phyloP scores from a whole-genome alignment of 2,888 invertebrate species.

The Synergus japonicus region DNA sequence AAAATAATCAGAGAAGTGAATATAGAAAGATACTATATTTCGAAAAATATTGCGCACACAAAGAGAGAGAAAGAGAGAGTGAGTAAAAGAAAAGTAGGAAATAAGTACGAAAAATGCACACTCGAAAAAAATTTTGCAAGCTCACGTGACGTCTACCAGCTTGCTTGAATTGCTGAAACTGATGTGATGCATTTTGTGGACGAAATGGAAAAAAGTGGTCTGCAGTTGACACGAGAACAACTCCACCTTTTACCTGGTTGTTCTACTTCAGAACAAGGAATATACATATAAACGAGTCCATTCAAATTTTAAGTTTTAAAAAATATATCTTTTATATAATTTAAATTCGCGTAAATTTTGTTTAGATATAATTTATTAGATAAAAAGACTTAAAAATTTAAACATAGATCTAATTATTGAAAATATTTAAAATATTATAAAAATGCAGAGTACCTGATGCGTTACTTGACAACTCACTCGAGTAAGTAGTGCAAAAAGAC shows the following conservation, averaged over 20 bases:
- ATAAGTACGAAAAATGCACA: background rate
- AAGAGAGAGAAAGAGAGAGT: background rate
- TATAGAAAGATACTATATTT: background rate
- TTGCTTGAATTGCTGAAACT: background rate
- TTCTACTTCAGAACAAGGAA: background rate
- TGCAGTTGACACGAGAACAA: conserved; percentile 13
- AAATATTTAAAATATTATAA: background rate
- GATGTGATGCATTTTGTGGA: conserved; percentile 6
- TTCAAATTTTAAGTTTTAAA: background rate
- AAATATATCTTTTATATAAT: background rate
- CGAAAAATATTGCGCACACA: background rate
- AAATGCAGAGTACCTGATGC: background rate
- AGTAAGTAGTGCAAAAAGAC: background rate
- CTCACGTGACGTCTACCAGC: conserved; percentile 18
- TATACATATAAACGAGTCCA: background rate
- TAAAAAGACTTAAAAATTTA: too few relatives aligned
- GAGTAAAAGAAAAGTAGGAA: background rate
- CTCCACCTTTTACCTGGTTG: conserved; percentile 7
- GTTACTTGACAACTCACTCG: background rate
- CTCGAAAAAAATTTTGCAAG: background rate
- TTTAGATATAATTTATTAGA: too few relatives aligned
- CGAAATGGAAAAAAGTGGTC: conserved; percentile 9
- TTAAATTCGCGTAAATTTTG: background rate
- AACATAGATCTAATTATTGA: background rate
- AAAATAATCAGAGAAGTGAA: background rate